phyloP scores from a whole-genome alignment of 2,888 invertebrate genomes.

The Timema podura region DNA sequence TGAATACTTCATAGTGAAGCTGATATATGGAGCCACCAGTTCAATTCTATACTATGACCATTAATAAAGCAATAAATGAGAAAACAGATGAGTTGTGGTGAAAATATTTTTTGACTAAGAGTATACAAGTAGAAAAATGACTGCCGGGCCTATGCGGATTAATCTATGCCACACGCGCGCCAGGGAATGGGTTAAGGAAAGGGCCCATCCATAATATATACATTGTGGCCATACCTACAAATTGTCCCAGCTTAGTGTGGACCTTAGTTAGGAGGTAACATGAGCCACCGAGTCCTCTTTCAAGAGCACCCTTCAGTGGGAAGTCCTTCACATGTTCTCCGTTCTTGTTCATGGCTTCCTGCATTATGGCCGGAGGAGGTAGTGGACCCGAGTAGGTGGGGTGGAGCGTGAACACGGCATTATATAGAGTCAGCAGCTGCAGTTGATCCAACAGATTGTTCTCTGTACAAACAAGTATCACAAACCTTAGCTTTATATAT shows the following conservation, averaged over 20 bases:
- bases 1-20: too few relatives aligned
- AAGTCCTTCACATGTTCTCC: conserved; percentile 43
- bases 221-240: conserved; percentile 55
- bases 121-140: too few relatives aligned
- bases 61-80: too few relatives aligned
- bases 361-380: conserved; percentile 46
- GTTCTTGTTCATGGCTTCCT: conserved; percentile 43
- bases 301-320: conserved; percentile 49
- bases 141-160: too few relatives aligned
- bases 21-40: too few relatives aligned
- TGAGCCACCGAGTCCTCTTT: conserved; percentile 54
- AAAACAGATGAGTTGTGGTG: too few relatives aligned
- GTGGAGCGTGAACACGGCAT: conserved; percentile 51
- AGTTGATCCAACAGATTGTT: conserved; percentile 48
- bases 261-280: conserved; percentile 54
- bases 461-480: conserved; percentile 33
- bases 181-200: too few relatives aligned
- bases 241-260: conserved; percentile 52
- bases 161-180: too few relatives aligned
- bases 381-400: conserved; percentile 45
- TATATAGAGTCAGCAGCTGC: conserved; percentile 52
- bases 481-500: too few relatives aligned
- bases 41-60: too few relatives aligned
- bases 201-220: too few relatives aligned
- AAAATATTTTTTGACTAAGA: too few relatives aligned